These are phyloP conservation scores for Epicauta chinensis DNA, from an alignment of 1,140 invertebrate species.

Conservation along the genomic window DNA sequence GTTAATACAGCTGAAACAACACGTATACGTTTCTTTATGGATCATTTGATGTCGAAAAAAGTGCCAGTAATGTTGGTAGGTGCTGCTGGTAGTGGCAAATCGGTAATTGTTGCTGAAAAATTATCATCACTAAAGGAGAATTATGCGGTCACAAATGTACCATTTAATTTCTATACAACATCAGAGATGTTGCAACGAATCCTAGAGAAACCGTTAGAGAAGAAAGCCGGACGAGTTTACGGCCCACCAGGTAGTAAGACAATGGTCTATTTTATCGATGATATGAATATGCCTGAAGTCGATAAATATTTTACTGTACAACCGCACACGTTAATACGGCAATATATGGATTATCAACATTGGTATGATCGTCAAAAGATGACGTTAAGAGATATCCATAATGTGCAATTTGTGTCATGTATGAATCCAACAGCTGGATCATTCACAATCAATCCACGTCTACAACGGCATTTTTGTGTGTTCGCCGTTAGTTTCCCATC, in stretches of 20 bases:
- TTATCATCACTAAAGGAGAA: conserved; percentile 56
- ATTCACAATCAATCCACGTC: conserved; percentile 86
- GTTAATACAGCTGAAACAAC: conserved; percentile 88
- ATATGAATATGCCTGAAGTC: conserved; percentile 97
- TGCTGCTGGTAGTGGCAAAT: conserved; percentile 80
- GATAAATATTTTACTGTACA: conserved; percentile 93
- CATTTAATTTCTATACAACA: conserved; percentile 95
- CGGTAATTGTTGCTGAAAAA: conserved; percentile 79
- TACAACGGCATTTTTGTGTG: conserved; percentile 90
- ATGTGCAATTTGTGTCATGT: conserved; percentile 88
- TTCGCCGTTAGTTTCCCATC: conserved; percentile 85
- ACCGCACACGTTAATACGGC: conserved; percentile 87
- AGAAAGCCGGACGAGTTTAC: conserved; percentile 90
- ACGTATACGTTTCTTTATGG: conserved; percentile 82
- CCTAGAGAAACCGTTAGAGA: conserved; percentile 88
- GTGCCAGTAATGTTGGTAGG: conserved; percentile 90
- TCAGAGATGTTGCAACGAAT: conserved; percentile 90
- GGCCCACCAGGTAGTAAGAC: conserved; percentile 86
- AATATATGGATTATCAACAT: conserved; percentile 92
- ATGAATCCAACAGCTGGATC: conserved; percentile 97
- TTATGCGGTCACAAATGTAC: conserved; percentile 79
- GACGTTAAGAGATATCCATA: conserved; percentile 85
- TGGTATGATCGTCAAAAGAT: conserved; percentile 88
- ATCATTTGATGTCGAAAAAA: conserved; percentile 72
- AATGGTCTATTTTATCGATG: conserved; percentile 93